Evolutionary conservation across 2,797 vertebrate species (phyloP).

Genomic region (Phyllotis vaccarum): DNA sequence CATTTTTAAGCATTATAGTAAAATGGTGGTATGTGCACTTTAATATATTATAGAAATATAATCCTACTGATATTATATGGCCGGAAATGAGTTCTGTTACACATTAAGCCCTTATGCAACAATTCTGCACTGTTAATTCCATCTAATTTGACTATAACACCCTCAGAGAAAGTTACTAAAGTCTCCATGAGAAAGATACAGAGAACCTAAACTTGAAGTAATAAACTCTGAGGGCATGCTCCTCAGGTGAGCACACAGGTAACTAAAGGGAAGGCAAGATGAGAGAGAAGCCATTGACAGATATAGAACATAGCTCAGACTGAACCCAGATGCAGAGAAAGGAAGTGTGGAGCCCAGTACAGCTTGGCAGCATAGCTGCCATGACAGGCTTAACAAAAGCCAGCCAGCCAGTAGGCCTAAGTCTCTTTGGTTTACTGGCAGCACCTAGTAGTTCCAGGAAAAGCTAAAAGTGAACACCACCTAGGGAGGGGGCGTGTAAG

Average conservation of each 20-base stretch:
- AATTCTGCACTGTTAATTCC: neutral
- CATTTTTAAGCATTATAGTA: conserved; percentile 15
- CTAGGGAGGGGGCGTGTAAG: too few relatives aligned
- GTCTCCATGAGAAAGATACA: neutral
- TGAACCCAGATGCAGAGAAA: rapidly evolving
- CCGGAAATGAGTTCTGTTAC: conserved; percentile 2
- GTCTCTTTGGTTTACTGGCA: too few relatives aligned
- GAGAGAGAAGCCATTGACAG: neutral
- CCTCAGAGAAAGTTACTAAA: neutral
- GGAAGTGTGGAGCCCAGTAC: too few relatives aligned
- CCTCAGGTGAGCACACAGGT: neutral
- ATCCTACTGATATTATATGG: neutral
- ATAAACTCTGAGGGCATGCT: neutral
- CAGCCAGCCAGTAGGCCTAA: too few relatives aligned
- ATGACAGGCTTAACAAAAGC: too few relatives aligned
- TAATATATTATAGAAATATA: conserved; percentile 39
- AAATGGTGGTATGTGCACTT: neutral
- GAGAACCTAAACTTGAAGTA: neutral
- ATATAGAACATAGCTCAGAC: neutral
- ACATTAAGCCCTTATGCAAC: neutral
- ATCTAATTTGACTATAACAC: neutral
- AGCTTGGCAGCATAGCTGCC: too few relatives aligned
- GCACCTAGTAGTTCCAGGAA: too few relatives aligned
- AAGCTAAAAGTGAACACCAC: too few relatives aligned
- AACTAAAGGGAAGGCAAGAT: neutral